These are phyloP conservation scores for Laticauda laticaudata DNA, from an alignment of 2,113 vertebrate species.

Conservation along the genomic window DNA sequence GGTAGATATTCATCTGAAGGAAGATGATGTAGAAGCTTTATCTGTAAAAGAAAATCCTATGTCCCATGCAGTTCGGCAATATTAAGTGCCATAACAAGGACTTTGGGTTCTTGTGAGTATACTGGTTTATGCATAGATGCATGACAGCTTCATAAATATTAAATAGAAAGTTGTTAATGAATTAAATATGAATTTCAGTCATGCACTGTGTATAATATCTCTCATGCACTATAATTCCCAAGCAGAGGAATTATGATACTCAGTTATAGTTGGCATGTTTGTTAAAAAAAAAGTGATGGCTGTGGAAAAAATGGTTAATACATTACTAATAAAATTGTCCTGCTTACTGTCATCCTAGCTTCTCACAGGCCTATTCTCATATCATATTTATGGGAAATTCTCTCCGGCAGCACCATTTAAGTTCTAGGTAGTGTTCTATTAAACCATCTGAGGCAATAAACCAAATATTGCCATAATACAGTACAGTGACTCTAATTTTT, in stretches of 20 bases:
- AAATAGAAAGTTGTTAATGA: conserved; percentile 24
- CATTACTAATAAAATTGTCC: conserved; percentile 12
- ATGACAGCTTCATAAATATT: conserved; percentile 4
- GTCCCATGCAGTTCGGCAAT: background rate
- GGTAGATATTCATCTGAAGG: background rate
- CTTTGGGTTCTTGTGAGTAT: background rate
- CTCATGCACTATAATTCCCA: background rate
- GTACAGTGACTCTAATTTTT: background rate
- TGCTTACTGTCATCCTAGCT: background rate
- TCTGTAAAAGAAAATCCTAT: no score
- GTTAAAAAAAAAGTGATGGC: background rate
- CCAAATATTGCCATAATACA: background rate
- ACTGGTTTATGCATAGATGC: rapidly evolving
- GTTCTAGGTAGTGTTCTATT: background rate
- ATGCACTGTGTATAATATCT: background rate
- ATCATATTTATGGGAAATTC: background rate
- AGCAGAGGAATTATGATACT: conserved; percentile 7
- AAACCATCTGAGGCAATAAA: background rate
- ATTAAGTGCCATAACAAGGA: background rate
- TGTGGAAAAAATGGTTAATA: background rate
- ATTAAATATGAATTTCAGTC: conserved; percentile 28
- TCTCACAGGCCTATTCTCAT: background rate
- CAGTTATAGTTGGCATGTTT: conserved; percentile 11
- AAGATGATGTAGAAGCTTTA: background rate
- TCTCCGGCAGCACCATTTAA: background rate